Evolutionary conservation across 2,113 vertebrate species (phyloP), one percentile per base, ranked within the genome.

Genomic region (Cnemophilus loriae): DNA sequence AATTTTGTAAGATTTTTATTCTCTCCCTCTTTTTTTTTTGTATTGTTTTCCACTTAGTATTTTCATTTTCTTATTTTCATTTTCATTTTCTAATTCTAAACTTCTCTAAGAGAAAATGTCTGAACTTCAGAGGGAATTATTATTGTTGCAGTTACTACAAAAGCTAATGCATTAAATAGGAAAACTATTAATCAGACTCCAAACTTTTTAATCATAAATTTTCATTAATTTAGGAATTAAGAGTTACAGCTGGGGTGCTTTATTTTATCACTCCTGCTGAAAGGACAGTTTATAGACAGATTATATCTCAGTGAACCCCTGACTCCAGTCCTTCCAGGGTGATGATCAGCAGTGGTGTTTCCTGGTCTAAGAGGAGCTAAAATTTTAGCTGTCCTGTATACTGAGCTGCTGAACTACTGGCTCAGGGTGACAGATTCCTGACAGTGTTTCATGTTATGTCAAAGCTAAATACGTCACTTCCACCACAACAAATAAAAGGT

Each of bases 1-100:
- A 17, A 7, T 49, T 82, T 78, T 44, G 3, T 18, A 65, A 64
- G 9, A 69, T 53, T 65, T 19, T 63, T 73, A 52, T 57, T 69
- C 6, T 42, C 4, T 23, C 2, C 3, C 6, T 32, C n/a, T 5
- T 22, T 79, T 35, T 33, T 20, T 56, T 9, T 4, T 2, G 10
- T 47, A 20, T 26, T 35, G 2, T 57, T 56, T 74, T 70, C 3
- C 4, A 21, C 39, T 76, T 76, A 37, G 37, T 53, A 56, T 80
- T 86, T 89, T 12, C 1, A 32, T 71, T 81, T 71, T 20, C 24
- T 6, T 33, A 49, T 42, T 47, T 83, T 9, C 1, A 63, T 47
- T 50, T 71, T 9, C 0, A 23, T 52, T 82, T 81, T 79, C 5
- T 37, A 78, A 35, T 77, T 89, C 13, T 57, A 37, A 22, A n/a